Evolutionary conservation across 1,140 invertebrate species (phyloP).

Genomic region (Hylaeus volcanicus): DNA sequence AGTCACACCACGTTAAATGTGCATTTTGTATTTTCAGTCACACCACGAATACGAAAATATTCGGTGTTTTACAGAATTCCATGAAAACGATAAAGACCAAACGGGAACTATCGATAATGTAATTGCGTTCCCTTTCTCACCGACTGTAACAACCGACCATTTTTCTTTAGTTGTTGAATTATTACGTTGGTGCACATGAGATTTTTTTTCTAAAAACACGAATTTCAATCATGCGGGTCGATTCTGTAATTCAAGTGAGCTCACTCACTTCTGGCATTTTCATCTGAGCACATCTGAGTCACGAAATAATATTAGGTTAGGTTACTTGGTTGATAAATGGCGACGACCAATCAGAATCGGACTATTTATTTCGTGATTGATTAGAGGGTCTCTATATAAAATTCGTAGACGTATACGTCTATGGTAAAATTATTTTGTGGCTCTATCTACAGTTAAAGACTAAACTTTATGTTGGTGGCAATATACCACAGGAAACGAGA

Average conservation of each 20-base stretch:
- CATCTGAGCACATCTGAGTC: too few species aligned
- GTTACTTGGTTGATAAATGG: too few species aligned
- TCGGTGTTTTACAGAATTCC: constrained; percentile 3
- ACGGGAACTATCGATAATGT: constrained; percentile 23
- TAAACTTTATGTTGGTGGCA: constrained; percentile 7
- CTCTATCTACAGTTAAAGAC: constrained; percentile 17
- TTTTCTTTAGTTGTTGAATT: not conserved
- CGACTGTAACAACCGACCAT: not conserved
- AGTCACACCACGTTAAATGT: not conserved
- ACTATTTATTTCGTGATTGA: too few species aligned
- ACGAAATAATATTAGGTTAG: too few species aligned
- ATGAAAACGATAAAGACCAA: constrained; percentile 5
- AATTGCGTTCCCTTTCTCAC: constrained; percentile 13
- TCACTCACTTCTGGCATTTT: too few species aligned
- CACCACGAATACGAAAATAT: not conserved
- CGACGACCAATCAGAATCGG: too few species aligned
- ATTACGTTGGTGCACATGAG: not conserved
- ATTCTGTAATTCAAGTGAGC: too few species aligned
- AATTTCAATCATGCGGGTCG: too few species aligned
- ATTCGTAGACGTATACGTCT: not conserved
- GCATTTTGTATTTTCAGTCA: not conserved
- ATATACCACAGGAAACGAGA: constrained; percentile 16
- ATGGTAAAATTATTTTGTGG: not conserved
- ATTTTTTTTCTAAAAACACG: not conserved
- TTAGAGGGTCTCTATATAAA: too few species aligned